phyloP scores from a whole-genome alignment of 2,888 invertebrate species.

The Exocentrus adspersus region DNA sequence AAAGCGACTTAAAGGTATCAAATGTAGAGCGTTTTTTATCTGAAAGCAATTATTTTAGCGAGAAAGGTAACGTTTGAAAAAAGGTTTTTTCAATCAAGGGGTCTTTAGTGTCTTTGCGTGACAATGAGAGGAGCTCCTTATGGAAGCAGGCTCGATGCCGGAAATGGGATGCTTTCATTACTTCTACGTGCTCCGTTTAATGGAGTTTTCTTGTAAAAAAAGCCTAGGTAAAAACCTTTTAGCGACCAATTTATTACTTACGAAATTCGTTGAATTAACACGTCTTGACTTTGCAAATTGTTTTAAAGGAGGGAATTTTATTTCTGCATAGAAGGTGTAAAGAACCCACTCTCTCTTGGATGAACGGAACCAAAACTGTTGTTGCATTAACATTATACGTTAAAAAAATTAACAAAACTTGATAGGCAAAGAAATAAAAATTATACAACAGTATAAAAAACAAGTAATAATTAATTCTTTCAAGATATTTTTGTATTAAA shows the following conservation, averaged over 20 bases:
- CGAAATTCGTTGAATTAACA: constrained; percentile 51
- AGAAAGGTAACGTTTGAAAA: constrained; percentile 59
- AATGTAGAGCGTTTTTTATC: constrained; percentile 53
- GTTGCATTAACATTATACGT: no score
- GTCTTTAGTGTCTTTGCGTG: constrained; percentile 63
- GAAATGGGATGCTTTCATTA: constrained; percentile 64
- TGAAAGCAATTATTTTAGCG: constrained; percentile 58
- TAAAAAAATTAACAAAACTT: no score
- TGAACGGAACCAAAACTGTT: no score
- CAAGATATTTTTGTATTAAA: no score
- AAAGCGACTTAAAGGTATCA: constrained; percentile 51
- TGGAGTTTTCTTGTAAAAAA: constrained; percentile 64
- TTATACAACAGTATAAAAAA: no score
- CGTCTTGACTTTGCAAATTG: constrained; percentile 49
- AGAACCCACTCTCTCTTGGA: no score
- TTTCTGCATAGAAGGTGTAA: constrained; percentile 1
- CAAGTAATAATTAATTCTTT: no score
- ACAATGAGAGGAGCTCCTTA: constrained; percentile 56
- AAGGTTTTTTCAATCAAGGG: constrained; percentile 63
- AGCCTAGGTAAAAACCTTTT: constrained; percentile 63
- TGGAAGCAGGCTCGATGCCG: constrained; percentile 52
- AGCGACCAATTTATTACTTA: constrained; percentile 59
- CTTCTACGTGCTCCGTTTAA: constrained; percentile 64
- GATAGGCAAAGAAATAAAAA: no score
- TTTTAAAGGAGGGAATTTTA: constrained; percentile 35